A percentile compares a stretch with the other conserved stretches of the same genome.
Conservation (phyloP, 2,113 vertebrate species). For the Neotoma lepida region DNA sequence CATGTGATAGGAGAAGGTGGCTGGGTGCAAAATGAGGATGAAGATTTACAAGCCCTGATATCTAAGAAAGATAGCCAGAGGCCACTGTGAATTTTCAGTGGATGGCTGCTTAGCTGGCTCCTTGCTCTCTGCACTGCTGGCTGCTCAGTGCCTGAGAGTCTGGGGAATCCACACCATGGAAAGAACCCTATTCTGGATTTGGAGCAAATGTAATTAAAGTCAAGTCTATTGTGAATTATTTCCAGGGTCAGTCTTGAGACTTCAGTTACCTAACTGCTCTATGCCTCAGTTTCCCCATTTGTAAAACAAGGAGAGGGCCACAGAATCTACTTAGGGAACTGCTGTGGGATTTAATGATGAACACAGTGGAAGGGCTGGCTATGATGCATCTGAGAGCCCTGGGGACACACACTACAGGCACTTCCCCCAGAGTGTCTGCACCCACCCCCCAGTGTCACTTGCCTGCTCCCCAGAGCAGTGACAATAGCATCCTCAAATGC, state of each 20-base stretch:
- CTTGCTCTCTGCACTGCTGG: not conserved
- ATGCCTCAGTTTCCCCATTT: not conserved
- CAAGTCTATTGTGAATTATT: not conserved
- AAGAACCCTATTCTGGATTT: not conserved
- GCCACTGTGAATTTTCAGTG: too few relatives aligned
- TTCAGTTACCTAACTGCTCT: not conserved
- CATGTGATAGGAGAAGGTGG: not conserved
- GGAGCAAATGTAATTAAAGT: not conserved
- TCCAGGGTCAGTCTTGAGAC: not conserved
- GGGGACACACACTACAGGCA: rapidly evolving
- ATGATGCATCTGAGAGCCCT: not conserved
- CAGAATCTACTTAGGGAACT: not conserved
- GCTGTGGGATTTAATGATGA: not conserved
- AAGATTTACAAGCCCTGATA: not conserved
- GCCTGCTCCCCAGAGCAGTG: not conserved
- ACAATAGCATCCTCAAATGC: too few relatives aligned
- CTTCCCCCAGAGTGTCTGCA: not conserved
- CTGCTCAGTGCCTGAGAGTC: rapidly evolving
- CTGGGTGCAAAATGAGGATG: not conserved
- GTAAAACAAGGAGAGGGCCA: not conserved
- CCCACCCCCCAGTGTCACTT: too few relatives aligned
- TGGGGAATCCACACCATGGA: not conserved
- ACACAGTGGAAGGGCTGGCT: not conserved
- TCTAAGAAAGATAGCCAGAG: not conserved
- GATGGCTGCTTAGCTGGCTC: not conserved